A percentile compares a stretch with the other conserved stretches of the same genome.
phyloP scores from a whole-genome alignment of 2,113 vertebrate genomes.

The Hucho hucho region DNA sequence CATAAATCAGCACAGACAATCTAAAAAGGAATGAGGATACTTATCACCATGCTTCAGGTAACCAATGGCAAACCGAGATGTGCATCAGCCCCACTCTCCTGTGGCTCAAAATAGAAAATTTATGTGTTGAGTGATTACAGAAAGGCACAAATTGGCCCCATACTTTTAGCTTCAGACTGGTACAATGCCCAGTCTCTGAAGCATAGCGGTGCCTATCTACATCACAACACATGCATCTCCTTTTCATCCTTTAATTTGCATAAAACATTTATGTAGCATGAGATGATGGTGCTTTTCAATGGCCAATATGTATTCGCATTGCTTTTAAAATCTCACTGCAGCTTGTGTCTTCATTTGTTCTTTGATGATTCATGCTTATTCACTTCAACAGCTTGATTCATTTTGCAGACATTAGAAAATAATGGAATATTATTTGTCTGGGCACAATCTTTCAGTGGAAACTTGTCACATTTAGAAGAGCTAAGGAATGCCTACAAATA shows the following conservation, averaged over 20 bases:
- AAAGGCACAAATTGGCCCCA: slow-evolving; percentile 9
- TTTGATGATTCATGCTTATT: slow-evolving; percentile 2
- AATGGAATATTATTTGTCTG: not conserved
- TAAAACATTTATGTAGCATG: not conserved
- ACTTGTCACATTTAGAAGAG: not conserved
- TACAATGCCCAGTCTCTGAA: slow-evolving; percentile 9
- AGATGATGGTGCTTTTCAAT: not conserved
- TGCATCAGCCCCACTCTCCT: not conserved
- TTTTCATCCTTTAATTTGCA: not conserved
- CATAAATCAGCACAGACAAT: not conserved
- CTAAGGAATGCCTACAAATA: not conserved
- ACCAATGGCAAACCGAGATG: slow-evolving; percentile 2
- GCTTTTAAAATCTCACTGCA: not conserved
- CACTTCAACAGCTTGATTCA: not conserved
- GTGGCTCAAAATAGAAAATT: slow-evolving; percentile 19
- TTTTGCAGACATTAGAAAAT: not conserved
- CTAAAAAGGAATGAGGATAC: not conserved
- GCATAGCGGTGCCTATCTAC: slow-evolving; percentile 2
- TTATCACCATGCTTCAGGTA: not conserved
- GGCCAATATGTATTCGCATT: not conserved
- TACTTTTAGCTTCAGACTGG: slow-evolving; percentile 13
- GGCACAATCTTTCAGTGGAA: not conserved
- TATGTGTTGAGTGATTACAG: slow-evolving; percentile 24
- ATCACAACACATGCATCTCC: slow-evolving; percentile 13
- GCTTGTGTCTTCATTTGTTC: not conserved